Base-by-base conservation (phyloP, 1,140 invertebrate genomes). In the Zaprionus lachaisei region DNA sequence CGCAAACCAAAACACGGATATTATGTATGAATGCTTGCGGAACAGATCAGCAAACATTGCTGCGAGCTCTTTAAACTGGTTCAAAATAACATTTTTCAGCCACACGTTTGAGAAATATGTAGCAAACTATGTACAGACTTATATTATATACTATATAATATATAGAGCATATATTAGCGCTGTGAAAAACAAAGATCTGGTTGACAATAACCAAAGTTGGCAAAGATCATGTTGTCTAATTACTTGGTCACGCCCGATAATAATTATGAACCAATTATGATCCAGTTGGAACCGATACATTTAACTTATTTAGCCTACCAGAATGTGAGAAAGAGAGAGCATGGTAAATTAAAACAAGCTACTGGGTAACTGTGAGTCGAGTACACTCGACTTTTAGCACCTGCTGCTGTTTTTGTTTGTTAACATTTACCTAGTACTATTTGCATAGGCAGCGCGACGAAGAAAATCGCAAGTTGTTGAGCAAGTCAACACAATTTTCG, bases 1-100 rank as follows among this genome's bases (percentile, higher is more conserved):
- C n/a, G 58, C 15, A 41, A 22, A n/a, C 34, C 61, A 60, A 60
- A 66, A 72, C 68, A 55, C 73, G 73, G 73, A 76, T 77, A 72
- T 77, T 71, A 37, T 57, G 41, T 17, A 15, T 44, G n/a, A 15
- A 38, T 15, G 15, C 22, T 54, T 11, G 58, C 72, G 58, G 41
- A 75, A 47, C 41, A 47, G n/a, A 7, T 7, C 41, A 44, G 7
- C 15, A 44, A 75, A 73, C 0, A 34, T 34, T 17, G 24, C 31
- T 57, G 14, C 12, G 17, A 57, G 34, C 28, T 57, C n/a, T 71
- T 60, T n/a, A 55, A 77, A 77, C 74, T 66, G 62, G 69, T 77
- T 66, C 62, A 56, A 20, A 55, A 66, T 12, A 61, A 31, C 41
- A 54, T 69, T 69, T 54, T 34, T 28, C 5, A 41, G 38, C 38